A percentile compares a stretch with the other conserved stretches of the same genome.
phyloP scores from a whole-genome alignment of 1,140 invertebrate species.

The Calliphora vicina region DNA sequence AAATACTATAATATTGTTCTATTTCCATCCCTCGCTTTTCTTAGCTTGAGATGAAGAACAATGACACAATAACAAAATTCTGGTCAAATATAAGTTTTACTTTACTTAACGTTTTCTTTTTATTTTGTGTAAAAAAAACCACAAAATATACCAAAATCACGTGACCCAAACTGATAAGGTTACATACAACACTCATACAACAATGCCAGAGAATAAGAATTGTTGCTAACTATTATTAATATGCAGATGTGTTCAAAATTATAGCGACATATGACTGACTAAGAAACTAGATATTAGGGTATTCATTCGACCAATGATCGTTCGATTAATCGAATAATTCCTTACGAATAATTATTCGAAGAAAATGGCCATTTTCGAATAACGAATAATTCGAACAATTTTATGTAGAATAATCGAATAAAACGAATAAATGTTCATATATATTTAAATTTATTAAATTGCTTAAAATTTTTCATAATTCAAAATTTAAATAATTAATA shows the following conservation, averaged over 20 bases:
- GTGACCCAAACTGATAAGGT: constrained; percentile 32
- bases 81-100: neutral
- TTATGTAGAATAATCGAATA: too few species aligned
- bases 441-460: too few species aligned
- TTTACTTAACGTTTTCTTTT: neutral
- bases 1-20: neutral
- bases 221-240: neutral
- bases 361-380: too few species aligned
- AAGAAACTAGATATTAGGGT: too few species aligned
- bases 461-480: too few species aligned
- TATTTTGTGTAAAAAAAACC: neutral
- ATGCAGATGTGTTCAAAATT: neutral
- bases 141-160: constrained; percentile 34
- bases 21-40: neutral
- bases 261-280: too few species aligned
- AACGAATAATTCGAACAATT: too few species aligned
- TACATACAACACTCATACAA: constrained; percentile 2
- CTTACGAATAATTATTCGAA: too few species aligned
- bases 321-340: too few species aligned
- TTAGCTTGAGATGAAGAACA: neutral
- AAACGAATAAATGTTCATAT: too few species aligned
- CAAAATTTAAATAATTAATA: too few species aligned
- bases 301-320: too few species aligned
- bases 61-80: neutral
- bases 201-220: neutral